Base-by-base conservation (phyloP, 2,797 vertebrate genomes). In the Allobates femoralis region DNA sequence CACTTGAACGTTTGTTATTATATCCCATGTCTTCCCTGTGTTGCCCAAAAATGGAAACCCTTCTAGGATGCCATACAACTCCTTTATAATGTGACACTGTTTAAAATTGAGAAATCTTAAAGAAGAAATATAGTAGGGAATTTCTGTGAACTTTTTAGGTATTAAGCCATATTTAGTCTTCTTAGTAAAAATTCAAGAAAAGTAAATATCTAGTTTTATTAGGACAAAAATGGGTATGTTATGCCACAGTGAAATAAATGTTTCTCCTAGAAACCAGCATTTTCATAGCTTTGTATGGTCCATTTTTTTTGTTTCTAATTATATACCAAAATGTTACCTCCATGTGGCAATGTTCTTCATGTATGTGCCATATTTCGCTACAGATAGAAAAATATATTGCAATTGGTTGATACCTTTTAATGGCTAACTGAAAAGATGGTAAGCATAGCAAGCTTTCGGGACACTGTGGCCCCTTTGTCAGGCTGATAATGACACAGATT, bases 291-390 rank as follows among this genome's bases (percentile, higher is more conserved):
- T 73, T 73, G 41, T 21, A 77, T 74, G 26, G 3, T n/a, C 10
- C 19, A 64, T 41, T 69, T 71, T 18, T 32, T 56, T 28, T 23
- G 23, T 8, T n/a, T n/a, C 51, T n/a, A 12, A 64, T 56, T 46
- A 26, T 62, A 62, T 62, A 62, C 21, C n/a, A 41, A 12, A 34
- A 79, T 56, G 18, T 77, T 19, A 77, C 37, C 28, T 69, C 23
- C 37, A 56, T 82, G 60, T 50, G 79, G 0, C 26, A 66, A 7
- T 51, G 84, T 8, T 83, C 0, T 0, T 82, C 60, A 41, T 26
- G 50, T 37, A 53, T 74, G 62, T 81, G 73, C 88, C 89, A 89
- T 37, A 79, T 89, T 67, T 73, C 14, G 41, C 11, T 41, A n/a
- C 3, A 89, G 81, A 55, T n/a, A n/a, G n/a, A n/a, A n/a, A n/a